Conservation (phyloP, 2,888 invertebrate species). For the Galerucella nymphaeae region DNA sequence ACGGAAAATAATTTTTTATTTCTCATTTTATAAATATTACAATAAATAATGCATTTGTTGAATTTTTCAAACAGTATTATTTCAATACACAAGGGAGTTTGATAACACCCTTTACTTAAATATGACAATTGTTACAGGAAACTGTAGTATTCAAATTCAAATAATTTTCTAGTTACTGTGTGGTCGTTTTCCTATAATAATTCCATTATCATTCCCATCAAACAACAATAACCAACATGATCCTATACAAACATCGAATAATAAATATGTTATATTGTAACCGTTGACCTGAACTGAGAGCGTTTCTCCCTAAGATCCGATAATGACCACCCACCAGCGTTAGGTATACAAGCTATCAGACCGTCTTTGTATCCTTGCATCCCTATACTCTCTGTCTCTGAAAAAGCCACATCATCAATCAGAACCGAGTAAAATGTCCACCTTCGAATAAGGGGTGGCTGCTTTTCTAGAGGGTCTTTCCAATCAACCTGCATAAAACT, state of each 20-base stretch:
- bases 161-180: not conserved
- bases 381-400: slow-evolving; percentile 34
- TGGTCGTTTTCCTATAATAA: not conserved
- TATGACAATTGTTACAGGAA: too few species aligned
- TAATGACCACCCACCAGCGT: slow-evolving; percentile 39
- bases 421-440: slow-evolving; percentile 53
- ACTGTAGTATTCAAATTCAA: too few species aligned
- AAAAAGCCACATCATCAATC: slow-evolving; percentile 51
- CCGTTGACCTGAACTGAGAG: not conserved
- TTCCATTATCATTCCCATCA: not conserved
- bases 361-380: slow-evolving; percentile 38
- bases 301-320: not conserved
- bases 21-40: too few species aligned
- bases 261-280: slow-evolving; percentile 1
- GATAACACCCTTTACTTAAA: too few species aligned
- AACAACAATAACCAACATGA: slow-evolving; percentile 1
- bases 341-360: slow-evolving; percentile 38
- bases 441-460: slow-evolving; percentile 43
- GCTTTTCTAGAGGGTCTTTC: slow-evolving; percentile 39
- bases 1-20: too few species aligned
- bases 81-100: too few species aligned
- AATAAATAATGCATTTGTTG: too few species aligned
- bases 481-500: slow-evolving; percentile 51
- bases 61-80: too few species aligned
- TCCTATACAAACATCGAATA: not conserved